Evolutionary conservation across 1,140 invertebrate species (phyloP).

Genomic region (Ceratina australensis): DNA sequence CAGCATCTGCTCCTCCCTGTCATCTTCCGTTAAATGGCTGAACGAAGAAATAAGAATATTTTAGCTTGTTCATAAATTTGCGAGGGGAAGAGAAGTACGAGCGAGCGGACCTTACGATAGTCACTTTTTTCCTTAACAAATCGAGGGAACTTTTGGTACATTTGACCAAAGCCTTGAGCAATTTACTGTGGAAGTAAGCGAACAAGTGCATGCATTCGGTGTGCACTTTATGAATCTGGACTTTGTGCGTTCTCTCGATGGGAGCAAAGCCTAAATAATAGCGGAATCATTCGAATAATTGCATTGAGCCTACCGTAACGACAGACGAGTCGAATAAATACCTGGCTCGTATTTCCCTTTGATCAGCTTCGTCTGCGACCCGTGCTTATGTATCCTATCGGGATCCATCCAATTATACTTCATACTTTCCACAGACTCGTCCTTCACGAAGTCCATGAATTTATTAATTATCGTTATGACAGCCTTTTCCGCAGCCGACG

Average conservation of each 20-base stretch:
- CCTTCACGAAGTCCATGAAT: slow-evolving; percentile 81
- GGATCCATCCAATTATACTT: slow-evolving; percentile 85
- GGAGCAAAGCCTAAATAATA: slow-evolving; percentile 79
- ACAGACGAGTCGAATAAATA: slow-evolving; percentile 47
- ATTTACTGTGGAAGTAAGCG: slow-evolving; percentile 86
- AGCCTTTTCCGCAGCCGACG: slow-evolving; percentile 82
- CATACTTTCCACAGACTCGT: slow-evolving; percentile 76
- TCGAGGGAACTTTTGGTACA: slow-evolving; percentile 86
- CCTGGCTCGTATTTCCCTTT: slow-evolving; percentile 80
- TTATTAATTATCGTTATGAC: slow-evolving; percentile 86
- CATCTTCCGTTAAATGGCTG: slow-evolving; percentile 72
- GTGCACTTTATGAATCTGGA: slow-evolving; percentile 82
- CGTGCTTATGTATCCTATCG: slow-evolving; percentile 81
- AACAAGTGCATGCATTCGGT: slow-evolving; percentile 88
- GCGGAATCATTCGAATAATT: slow-evolving; percentile 11
- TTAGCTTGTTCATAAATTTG: not conserved
- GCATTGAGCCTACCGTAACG: not conserved
- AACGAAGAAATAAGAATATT: not conserved
- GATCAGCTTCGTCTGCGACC: slow-evolving; percentile 80
- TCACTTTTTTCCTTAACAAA: slow-evolving; percentile 82
- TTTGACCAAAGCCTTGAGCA: slow-evolving; percentile 84
- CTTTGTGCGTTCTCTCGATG: slow-evolving; percentile 81
- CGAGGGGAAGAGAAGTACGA: not conserved
- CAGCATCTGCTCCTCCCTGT: slow-evolving; percentile 74
- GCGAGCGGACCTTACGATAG: slow-evolving; percentile 22